Conservation (phyloP, 2,888 invertebrate species). For the Copidosoma aretas region DNA sequence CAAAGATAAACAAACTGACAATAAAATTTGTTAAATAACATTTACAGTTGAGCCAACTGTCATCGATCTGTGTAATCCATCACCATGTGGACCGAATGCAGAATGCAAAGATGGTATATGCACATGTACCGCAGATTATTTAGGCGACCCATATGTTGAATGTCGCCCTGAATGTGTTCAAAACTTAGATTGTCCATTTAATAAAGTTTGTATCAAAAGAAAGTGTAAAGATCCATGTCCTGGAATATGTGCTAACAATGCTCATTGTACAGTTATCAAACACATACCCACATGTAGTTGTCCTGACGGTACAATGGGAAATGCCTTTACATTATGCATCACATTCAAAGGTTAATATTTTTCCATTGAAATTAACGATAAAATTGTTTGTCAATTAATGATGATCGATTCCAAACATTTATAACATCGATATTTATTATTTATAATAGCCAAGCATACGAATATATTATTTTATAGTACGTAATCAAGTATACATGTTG, state of each 20-base stretch:
- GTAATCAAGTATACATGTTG: not conserved
- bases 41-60: conserved; percentile 39
- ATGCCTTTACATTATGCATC: conserved; percentile 68
- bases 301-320: conserved; percentile 69
- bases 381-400: not conserved
- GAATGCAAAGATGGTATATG: conserved; percentile 67
- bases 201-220: conserved; percentile 67
- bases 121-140: conserved; percentile 64
- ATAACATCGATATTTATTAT: not conserved
- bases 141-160: conserved; percentile 69
- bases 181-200: conserved; percentile 65
- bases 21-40: not conserved
- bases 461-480: not conserved
- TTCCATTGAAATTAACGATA: not conserved
- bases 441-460: not conserved
- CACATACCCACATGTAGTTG: conserved; percentile 73
- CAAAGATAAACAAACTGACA: not conserved
- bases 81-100: conserved; percentile 77
- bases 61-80: conserved; percentile 74
- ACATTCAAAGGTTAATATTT: conserved; percentile 18
- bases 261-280: conserved; percentile 72
- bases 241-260: conserved; percentile 67
- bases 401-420: not conserved
- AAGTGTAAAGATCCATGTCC: conserved; percentile 67
- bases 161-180: conserved; percentile 68